Base-by-base conservation (phyloP, 1,140 invertebrate species). In the Anastrepha ludens region DNA sequence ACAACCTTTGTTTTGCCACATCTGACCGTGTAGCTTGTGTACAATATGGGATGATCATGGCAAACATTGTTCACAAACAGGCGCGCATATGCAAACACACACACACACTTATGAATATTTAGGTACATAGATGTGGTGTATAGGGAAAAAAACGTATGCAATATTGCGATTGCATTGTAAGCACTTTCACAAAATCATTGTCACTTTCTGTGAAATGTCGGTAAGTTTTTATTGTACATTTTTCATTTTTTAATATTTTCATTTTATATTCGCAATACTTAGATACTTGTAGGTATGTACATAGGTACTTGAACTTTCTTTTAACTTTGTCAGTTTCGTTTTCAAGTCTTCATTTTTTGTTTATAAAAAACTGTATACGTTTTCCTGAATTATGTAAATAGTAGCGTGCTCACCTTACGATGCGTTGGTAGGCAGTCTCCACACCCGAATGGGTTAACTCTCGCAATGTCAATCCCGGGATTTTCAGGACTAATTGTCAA, bases 111-210 rank as follows among this genome's bases (percentile, higher is more conserved):
- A 81, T 81, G 5, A 5, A 8, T n/a, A 6, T n/a, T n/a, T 74
- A 62, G 9, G 0, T 47, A 17, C 41, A 39, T 47, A 11, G 17
- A 11, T 39, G 64, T 41, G 5, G 44, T 81, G 74, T 81, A n/a
- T 55, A 81, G 44, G 15, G 74, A 17, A 74, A 44, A 74, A 44
- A 9, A 74, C n/a, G 70, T 47, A 50, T 47, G 44, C 74, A 81
- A 29, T 81, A 81, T 81, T 50, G 74, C 74, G 55, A 58, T 50
- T 55, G 74, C 74, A 81, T 55, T 81, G 74, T 81, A 81, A 81
- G 55, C 74, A 81, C 74, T 81, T 81, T 81, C 74, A 81, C 74
- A 55, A 81, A 81, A 9, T 55, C 47, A 81, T 81, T 81, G 74
- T 81, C 67, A 15, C 67, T 74, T 74, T 74, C 67, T 55, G 74